Percentiles rank a stretch among this genome's conserved stretches.
These are phyloP conservation scores for Eristalis pertinax DNA, from an alignment of 2,888 invertebrate species.

Conservation along the genomic window DNA sequence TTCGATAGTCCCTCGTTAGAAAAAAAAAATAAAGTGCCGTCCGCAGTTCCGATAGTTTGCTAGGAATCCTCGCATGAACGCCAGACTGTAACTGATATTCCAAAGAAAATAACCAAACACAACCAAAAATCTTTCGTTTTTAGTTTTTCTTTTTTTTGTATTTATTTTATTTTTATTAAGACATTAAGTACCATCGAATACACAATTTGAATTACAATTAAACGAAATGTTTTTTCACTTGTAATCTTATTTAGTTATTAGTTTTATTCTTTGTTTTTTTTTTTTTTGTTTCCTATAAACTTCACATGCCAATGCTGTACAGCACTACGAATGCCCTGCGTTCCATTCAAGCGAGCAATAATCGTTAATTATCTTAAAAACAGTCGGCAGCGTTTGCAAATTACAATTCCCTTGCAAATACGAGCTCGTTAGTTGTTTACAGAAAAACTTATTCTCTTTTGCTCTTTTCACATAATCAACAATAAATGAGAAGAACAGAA, in stretches of 20 bases:
- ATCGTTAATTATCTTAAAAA: conserved; percentile 42
- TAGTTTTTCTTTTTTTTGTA: conserved; percentile 36
- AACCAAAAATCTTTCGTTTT: not conserved
- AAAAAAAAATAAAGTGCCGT: no score
- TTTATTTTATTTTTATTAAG: conserved; percentile 66
- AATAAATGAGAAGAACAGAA: conserved; percentile 34
- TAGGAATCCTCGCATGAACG: no score
- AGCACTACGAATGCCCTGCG: conserved; percentile 58
- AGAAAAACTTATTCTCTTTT: conserved; percentile 50
- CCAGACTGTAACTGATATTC: no score
- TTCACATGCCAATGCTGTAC: conserved; percentile 52
- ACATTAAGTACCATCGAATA: conserved; percentile 75
- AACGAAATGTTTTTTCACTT: conserved; percentile 63
- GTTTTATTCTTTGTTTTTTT: conserved; percentile 49
- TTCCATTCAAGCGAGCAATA: conserved; percentile 21
- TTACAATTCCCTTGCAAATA: conserved; percentile 20
- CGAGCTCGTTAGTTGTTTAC: conserved; percentile 75
- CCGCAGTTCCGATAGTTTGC: no score
- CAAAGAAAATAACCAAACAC: not conserved
- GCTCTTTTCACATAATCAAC: conserved; percentile 31
- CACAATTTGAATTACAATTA: conserved; percentile 73
- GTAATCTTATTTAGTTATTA: conserved; percentile 54
- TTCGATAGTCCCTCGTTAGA: no score
- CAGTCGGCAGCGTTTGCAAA: conserved; percentile 24
- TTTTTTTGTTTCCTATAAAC: conserved; percentile 38